phyloP scores from a whole-genome alignment of 2,797 vertebrate species.

The Acestrorhynchus altus region DNA sequence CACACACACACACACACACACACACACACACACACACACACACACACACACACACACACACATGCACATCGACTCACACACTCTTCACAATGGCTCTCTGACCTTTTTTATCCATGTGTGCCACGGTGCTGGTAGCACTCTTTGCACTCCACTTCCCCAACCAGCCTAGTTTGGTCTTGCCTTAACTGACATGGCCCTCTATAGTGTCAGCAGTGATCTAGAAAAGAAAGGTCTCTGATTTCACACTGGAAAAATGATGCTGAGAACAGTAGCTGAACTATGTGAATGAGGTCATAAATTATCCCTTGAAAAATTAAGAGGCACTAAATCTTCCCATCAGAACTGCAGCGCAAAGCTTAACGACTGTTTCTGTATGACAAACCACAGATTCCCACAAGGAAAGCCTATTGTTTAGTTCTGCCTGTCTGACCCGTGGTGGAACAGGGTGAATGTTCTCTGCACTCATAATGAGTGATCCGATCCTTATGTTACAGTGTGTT shows the following conservation, averaged over 20 bases:
- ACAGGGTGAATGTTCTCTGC: background rate
- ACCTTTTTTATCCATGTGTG: slow-evolving; percentile 24
- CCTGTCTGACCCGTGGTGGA: background rate
- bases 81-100: background rate
- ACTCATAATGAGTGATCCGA: background rate
- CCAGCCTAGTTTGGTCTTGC: slow-evolving; percentile 1
- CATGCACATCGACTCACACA: background rate
- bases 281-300: slow-evolving; percentile 30
- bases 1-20: slow-evolving; percentile 1
- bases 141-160: background rate
- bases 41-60: background rate
- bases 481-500: background rate
- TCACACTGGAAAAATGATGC: slow-evolving; percentile 8
- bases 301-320: background rate
- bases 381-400: slow-evolving; percentile 43
- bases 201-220: background rate
- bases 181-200: background rate
- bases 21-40: background rate
- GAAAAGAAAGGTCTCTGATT: slow-evolving; percentile 15
- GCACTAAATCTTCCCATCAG: slow-evolving; percentile 38
- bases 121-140: background rate
- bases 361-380: slow-evolving; percentile 8
- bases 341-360: slow-evolving; percentile 21
- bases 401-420: slow-evolving; percentile 7
- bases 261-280: slow-evolving; percentile 9